Base-by-base conservation (phyloP, 2,888 invertebrate genomes). In the Thera obeliscata region DNA sequence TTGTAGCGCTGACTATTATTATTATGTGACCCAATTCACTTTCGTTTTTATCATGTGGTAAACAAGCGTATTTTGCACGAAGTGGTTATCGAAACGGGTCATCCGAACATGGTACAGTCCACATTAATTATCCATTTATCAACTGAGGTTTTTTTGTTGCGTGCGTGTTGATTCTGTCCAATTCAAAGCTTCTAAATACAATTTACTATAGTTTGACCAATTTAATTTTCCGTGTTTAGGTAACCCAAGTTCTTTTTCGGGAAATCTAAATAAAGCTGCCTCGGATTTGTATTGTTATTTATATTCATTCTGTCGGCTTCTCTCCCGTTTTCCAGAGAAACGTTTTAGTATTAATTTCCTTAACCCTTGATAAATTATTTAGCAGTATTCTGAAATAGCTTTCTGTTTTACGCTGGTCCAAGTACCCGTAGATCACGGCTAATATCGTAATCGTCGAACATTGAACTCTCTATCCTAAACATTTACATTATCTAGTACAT, bases 351-450 rank as follows among this genome's bases (percentile, higher is more conserved):
- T 86, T 84, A 83, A 86, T 84, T 83, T 80, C 81, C 80, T 78
- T 76, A 75, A 75, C 76, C 79, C 78, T 80, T 81, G 76, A 82
- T 85, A 81, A 83, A 83, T 85, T 81, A 84, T 86, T 81, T 64
- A 81, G 79, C 80, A 72, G 75, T 74, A 80, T 83, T 82, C 81
- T 81, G 81, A 87, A 86, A 89, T 87, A 41, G 12, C 43, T 58
- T 58, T 62, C 48, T 9, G 38, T 58, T 61, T 56, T 50, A 50
- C 12, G 33, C 56, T 49, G 50, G n/a, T 2, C 9, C 8, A 9
- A 48, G 36, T 48, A 48, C 33, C 9, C 4, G 35, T 58, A 11
- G 52, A 54, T 61, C 41, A 35, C 43, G 9, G 12, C 4, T 41
- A 33, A 2, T 41, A 58, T 33, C 33, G 33, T 52, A 48, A 38